Evolutionary conservation across 2,888 invertebrate species (phyloP).

Genomic region (Trichacis sp.): DNA sequence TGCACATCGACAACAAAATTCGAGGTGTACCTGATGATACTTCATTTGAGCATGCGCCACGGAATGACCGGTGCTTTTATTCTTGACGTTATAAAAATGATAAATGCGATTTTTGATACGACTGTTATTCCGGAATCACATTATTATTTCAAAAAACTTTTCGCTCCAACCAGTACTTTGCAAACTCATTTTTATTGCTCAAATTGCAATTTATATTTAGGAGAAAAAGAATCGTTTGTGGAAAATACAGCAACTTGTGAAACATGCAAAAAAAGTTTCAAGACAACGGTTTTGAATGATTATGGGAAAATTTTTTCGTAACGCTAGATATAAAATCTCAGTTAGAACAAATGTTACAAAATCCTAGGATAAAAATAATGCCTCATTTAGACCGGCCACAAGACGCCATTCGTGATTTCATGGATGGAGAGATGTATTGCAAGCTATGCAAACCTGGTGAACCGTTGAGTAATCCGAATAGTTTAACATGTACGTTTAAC

Average conservation of each 20-base stretch:
- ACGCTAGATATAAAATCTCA: neutral
- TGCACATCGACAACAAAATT: neutral
- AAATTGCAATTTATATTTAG: neutral
- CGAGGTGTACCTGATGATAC: neutral
- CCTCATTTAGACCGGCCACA: neutral
- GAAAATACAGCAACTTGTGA: neutral
- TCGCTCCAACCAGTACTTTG: neutral
- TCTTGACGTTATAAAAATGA: neutral
- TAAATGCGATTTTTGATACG: neutral
- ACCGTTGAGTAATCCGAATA: neutral
- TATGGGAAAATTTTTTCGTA: conserved; percentile 7
- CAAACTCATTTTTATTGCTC: neutral
- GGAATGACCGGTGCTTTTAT: conserved; percentile 1
- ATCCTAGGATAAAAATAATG: neutral
- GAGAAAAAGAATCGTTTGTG: neutral
- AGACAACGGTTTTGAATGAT: neutral
- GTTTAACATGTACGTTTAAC: neutral
- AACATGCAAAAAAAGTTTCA: neutral
- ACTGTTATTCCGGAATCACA: neutral
- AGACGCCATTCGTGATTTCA: neutral
- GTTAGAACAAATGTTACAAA: neutral
- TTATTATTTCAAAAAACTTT: neutral
- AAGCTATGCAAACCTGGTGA: neutral
- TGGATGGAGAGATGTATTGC: neutral
- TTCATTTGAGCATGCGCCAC: conserved; percentile 1